Conservation (phyloP, 2,797 vertebrate genomes). For the Sparidentex hasta region DNA sequence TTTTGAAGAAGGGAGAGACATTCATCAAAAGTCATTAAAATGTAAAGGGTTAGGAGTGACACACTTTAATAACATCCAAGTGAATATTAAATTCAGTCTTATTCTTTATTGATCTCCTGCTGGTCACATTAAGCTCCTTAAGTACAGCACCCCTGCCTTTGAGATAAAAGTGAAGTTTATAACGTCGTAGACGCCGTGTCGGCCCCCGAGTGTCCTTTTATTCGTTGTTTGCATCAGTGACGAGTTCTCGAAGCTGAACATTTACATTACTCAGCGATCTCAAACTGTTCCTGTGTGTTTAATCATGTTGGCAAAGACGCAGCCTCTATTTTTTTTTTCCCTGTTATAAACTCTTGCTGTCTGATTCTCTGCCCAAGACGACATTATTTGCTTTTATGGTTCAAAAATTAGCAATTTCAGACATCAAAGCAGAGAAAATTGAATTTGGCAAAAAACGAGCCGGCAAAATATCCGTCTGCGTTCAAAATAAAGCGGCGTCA, state of each 20-base stretch:
- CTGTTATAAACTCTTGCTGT: conserved; percentile 11
- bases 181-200: conserved; percentile 3
- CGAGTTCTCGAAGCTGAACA: not conserved
- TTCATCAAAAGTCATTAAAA: conserved; percentile 38
- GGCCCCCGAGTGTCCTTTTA: not conserved
- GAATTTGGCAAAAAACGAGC: conserved; percentile 71
- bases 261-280: conserved; percentile 12
- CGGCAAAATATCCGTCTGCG: conserved; percentile 66
- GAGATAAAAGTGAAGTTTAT: conserved; percentile 24
- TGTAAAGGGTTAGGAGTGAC: conserved; percentile 22
- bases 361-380: conserved; percentile 29
- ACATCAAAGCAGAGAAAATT: conserved; percentile 81
- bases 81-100: conserved; percentile 27
- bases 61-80: conserved; percentile 29
- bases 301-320: conserved; percentile 13
- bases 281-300: conserved; percentile 19
- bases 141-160: conserved; percentile 15
- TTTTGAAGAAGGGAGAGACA: not conserved
- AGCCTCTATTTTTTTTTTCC: not conserved
- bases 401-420: conserved; percentile 71
- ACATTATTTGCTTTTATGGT: conserved; percentile 65
- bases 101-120: conserved; percentile 30
- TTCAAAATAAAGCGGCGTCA: conserved; percentile 69
- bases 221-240: not conserved
- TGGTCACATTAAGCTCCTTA: conserved; percentile 19